Evolutionary conservation across 2,113 vertebrate genomes (phyloP), one percentile per base, ranked within the genome.

Genomic region (Phaetusa simplex): DNA sequence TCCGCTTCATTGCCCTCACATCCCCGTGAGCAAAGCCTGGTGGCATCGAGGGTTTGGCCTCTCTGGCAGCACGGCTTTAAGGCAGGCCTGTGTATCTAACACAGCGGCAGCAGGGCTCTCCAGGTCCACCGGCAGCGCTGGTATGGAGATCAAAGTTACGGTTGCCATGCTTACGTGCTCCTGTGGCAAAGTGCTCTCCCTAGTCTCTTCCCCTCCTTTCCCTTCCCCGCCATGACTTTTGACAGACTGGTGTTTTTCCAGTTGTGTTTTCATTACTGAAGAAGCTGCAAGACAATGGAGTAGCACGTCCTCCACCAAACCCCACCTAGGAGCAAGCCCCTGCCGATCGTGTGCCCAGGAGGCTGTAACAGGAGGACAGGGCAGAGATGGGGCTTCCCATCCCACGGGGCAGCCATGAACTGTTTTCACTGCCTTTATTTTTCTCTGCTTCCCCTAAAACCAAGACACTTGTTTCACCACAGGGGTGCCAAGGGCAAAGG

Each of bases 341-440:
- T 0, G 3, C 36, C 7, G 1, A 52, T 11, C 5, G 0, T 4
- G 2, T 36, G 13, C 21, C 12, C 40, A 40, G 45, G 15, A 70
- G 21, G 14, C 4, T 72, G 14, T 15, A 69, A 61, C 23, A 65
- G 17, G 3, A 79, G 29, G 15, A 61, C 18, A 50, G 19, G 32
- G 24, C 30, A 77, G 42, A 82, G 26, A n/a, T 0, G 1, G 20
- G 6, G 9, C 15, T 82, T 76, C n/a, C 34, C 34, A 55, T 50
- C 23, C 42, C 36, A 19, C 5, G 3, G 0, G 2, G 29, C 30
- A 53, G 13, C 16, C 24, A 23, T 38, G 10, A 79, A 24, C 27
- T 59, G 3, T 82, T 93, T 52, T 59, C 77, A 80, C 9, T 38
- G 38, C 11, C 42, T 90, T 45, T 34, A 32, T n/a, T 94, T 82